Conservation (phyloP, 2,888 invertebrate genomes). For the Crocallis elinguaria region DNA sequence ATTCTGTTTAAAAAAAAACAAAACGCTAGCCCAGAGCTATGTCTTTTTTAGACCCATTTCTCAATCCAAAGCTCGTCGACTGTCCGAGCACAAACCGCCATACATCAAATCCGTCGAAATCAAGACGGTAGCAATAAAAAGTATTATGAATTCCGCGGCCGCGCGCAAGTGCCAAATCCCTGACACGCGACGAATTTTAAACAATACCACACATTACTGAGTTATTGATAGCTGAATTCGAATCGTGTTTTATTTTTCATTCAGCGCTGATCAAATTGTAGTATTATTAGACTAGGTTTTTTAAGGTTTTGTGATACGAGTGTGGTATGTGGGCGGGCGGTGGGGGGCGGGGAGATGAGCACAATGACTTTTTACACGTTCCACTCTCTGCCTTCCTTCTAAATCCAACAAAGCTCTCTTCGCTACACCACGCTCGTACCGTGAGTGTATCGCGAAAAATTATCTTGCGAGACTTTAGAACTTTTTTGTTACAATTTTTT, state of each 20-base stretch:
- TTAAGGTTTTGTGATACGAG: no score
- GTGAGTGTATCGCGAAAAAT: no score
- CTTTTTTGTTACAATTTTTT: no score
- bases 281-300: conserved; percentile 29
- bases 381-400: no score
- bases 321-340: no score
- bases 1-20: no score
- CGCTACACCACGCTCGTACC: no score
- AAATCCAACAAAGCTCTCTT: no score
- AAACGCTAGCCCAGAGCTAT: not conserved
- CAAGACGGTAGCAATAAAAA: conserved; percentile 62
- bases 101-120: conserved; percentile 53
- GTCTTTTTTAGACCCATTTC: conserved; percentile 3
- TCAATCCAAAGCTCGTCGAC: conserved; percentile 9
- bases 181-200: conserved; percentile 75
- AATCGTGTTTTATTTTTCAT: conserved; percentile 62
- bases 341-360: no score
- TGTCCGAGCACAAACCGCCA: conserved; percentile 28
- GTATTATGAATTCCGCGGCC: conserved; percentile 70
- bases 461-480: no score
- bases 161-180: conserved; percentile 74
- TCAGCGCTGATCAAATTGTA: conserved; percentile 39
- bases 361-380: no score
- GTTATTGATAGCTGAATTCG: conserved; percentile 70
- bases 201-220: conserved; percentile 63